Evolutionary conservation across 2,797 vertebrate species (phyloP), one percentile per base, ranked within the genome.

Genomic region (Crocidura indochinensis): DNA sequence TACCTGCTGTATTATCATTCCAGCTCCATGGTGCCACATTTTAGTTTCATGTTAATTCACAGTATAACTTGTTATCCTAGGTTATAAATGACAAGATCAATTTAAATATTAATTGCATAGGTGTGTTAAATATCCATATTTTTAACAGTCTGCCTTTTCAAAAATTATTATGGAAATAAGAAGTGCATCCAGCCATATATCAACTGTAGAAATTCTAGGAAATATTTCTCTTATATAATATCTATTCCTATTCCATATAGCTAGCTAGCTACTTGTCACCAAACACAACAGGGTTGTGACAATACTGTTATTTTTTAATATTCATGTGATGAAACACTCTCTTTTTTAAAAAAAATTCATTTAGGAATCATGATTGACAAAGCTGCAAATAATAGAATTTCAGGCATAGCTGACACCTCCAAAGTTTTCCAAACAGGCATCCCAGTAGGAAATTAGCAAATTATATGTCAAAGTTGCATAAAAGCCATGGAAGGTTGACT

Each of bases 71-170:
- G 84, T 80, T 85, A 56, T 22, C 19, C n/a, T 6, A 24, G 84
- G 26, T 62, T 80, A 38, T 46, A 89, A 89, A 84, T 73, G 14
- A 91, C 78, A 15, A 91, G 9, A 71, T 8, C 1, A 24, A 87
- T 38, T 65, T 8, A 81, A 27, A 90, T 38, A 71, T 56, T 62
- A 79, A 44, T 76, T 85, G 64, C 47, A 80, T 44, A 88, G 65
- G n/a, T 44, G 68, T 47, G 1, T 19, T 69, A 31, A 22, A 8
- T 29, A 79, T 64, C 51, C 69, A 76, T n/a, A 69, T 85, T 86
- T 76, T 11, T 68, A 3, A n/a, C n/a, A 76, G 76, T 75, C 14
- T 47, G 1, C 44, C 75, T 91, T 53, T 87, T 76, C 12, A 89
- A 89, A 68, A 11, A 47, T 79, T 81, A 60, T 76, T 73, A 92